Percentiles rank a stretch among this genome's conserved stretches.
Conservation (phyloP, 2,113 vertebrate genomes). For the Brevimyrus niger region DNA sequence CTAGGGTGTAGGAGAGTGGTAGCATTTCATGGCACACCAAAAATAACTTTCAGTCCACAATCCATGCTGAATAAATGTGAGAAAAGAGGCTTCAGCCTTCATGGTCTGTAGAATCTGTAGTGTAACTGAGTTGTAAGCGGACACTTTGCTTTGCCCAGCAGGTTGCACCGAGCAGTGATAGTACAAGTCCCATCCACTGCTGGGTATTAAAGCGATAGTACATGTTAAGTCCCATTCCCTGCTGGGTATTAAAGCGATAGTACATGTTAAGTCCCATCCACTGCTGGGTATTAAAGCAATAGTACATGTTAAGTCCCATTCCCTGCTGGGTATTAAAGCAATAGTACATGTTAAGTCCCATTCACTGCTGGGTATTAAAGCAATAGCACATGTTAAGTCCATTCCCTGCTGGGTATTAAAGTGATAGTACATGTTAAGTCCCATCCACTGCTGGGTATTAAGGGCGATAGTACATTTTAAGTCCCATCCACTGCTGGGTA, state of each 20-base stretch:
- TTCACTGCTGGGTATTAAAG: background rate
- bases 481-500: too few relatives aligned
- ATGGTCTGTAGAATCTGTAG: background rate
- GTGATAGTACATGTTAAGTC: too few relatives aligned
- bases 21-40: background rate
- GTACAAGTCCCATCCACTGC: background rate
- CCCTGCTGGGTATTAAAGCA: background rate
- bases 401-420: background rate
- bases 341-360: background rate
- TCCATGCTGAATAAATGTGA: background rate
- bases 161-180: background rate
- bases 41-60: background rate
- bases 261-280: too few relatives aligned
- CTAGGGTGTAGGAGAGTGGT: background rate
- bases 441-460: too few relatives aligned
- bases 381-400: background rate
- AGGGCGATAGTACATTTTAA: too few relatives aligned
- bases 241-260: background rate
- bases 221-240: too few relatives aligned
- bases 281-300: background rate
- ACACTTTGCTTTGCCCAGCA: background rate
- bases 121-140: background rate
- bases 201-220: too few relatives aligned
- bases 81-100: background rate
- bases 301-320: background rate